Base-by-base conservation (phyloP, 2,888 invertebrate species). In the Sialis lutaria region DNA sequence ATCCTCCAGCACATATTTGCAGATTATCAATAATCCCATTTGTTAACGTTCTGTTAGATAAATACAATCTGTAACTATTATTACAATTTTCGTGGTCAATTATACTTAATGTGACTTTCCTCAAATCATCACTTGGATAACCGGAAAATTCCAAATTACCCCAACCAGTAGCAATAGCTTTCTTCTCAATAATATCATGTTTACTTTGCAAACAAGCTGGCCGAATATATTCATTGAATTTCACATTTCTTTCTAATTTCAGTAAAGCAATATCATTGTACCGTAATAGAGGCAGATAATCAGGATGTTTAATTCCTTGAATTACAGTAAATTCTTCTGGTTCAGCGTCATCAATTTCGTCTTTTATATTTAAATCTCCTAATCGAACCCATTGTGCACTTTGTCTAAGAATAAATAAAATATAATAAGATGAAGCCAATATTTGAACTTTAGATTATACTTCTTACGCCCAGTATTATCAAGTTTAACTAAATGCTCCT, bases 201-300 rank as follows among this genome's bases (percentile, higher is more conserved):
- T 60, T 56, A 2, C 60, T 51, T 46, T 69, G 70, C 5, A 81
- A 60, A 55, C 80, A 82, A 1, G 77, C 75, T 1, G 80, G 79
- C 50, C 75, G 63, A 13, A 80, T 70, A 49, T 70, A 69, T 33
- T 70, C 62, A 40, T 62, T 70, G 6, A 78, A 62, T 2, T 61
- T 54, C 7, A 76, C 74, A 0, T 65, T 59, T 10, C 59, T 54
- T 6, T 67, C 63, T 37, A 80, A 62, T 56, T 66, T 69, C 52
- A 82, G 65, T 7, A 84, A 57, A 0, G 78, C 82, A 47, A 84
- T 75, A 53, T 84, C 83, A 55, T 83, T 70, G 56, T 72, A 73
- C 47, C 59, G 62, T 0, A 72, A 68, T 1, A 75, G 72, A 0
- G 71, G 64, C 35, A 65, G 66, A 56, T 75, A 79, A 2, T 64